Base-by-base conservation (phyloP, 35 echinoderm and acorn worm genomes). In the Ophiothrix spiculata region DNA sequence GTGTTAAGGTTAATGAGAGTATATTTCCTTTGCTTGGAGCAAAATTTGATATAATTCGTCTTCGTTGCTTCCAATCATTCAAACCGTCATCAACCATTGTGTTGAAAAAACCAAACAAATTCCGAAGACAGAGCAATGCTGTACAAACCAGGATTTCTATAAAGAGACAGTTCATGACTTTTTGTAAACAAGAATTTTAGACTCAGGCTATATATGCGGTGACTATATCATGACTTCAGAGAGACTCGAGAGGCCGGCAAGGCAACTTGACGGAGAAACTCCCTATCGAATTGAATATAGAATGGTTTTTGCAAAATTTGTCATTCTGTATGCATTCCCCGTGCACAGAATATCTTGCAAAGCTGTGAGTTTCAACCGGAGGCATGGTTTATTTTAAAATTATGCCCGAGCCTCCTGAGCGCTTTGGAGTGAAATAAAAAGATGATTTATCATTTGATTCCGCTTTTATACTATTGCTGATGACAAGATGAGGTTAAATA, bases 261-360 rank as follows among this genome's bases (percentile, higher is more conserved):
- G 60, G 60, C 60, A 69, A 69, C 60, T 28, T n/a, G 60, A n/a
- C 60, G 60, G 29, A 69, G 16, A 15, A 69, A 69, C 60, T 69
- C 60, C 60, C 60, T 69, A 28, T 25, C 60, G 60, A 25, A 69
- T 69, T 69, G 60, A 69, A 69, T 69, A 69, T 69, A 69, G 60
- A 69, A 69, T 69, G 60, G 6, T 69, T 69, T 69, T 69, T 69
- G 60, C 60, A 15, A 69, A 69, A 69, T 69, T 12, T 69, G 60
- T 69, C 60, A 69, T 69, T 69, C 60, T n/a, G 60, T 69, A 69
- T 69, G 60, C 60, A 69, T 69, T 69, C 60, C 60, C 60, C 60
- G 60, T 69, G 8, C 60, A n/a, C 60, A 25, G 60, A 6, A 69
- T 69, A 69, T 69, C 60, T 69, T 69, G 60, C 17, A 69, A 69